phyloP scores from a whole-genome alignment of 2,113 vertebrate genomes.

The Arenaria interpres region DNA sequence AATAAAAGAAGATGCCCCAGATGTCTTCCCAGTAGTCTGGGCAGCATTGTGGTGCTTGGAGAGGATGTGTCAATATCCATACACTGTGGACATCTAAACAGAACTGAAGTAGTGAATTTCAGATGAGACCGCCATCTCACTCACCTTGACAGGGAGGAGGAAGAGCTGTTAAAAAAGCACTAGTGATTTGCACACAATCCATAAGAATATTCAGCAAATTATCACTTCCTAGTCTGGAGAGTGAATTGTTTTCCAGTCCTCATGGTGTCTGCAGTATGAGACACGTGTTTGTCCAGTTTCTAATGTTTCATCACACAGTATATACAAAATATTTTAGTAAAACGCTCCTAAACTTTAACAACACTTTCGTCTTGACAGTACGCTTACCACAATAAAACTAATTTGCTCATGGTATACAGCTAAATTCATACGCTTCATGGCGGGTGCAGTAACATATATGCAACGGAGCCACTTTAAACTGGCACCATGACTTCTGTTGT shows the following conservation, averaged over 20 bases:
- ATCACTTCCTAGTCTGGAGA: neutral
- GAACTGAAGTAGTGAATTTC: neutral
- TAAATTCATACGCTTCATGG: neutral
- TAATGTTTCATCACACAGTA: neutral
- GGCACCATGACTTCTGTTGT: neutral
- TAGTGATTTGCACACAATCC: neutral
- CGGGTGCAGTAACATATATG: rapidly evolving
- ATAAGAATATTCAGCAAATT: neutral
- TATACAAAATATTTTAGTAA: neutral
- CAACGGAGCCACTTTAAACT: neutral
- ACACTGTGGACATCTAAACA: rapidly evolving
- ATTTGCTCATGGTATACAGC: neutral
- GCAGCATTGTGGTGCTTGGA: rapidly evolving
- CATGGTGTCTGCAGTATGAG: neutral
- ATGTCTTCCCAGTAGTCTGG: rapidly evolving
- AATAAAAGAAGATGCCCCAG: too few species aligned
- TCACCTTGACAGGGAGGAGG: neutral
- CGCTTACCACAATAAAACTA: neutral
- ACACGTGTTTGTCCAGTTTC: neutral
- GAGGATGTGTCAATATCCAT: rapidly evolving
- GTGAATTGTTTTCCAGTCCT: neutral
- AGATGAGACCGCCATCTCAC: rapidly evolving
- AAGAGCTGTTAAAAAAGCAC: neutral
- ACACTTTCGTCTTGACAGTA: neutral
- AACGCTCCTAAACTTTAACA: rapidly evolving